Evolutionary conservation across 2,113 vertebrate genomes (phyloP).

Genomic region (Narcine bancroftii): DNA sequence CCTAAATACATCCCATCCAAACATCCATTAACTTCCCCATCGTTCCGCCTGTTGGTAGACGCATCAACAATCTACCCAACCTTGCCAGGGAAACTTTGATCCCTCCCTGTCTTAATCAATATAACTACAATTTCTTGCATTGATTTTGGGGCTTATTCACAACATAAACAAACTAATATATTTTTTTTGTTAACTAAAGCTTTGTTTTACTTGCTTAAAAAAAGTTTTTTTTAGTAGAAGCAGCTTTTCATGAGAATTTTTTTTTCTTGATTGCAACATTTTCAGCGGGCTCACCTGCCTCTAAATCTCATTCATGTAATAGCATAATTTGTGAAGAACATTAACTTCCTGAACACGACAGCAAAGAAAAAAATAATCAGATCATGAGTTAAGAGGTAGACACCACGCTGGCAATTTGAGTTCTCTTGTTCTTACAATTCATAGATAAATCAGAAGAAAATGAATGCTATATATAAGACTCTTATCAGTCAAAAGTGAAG

Average conservation of each 20-base stretch:
- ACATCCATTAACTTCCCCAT: no score
- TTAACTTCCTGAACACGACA: neutral
- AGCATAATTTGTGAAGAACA: neutral
- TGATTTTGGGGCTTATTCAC: no score
- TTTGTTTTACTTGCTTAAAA: no score
- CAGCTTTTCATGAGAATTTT: neutral
- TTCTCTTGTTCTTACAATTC: neutral
- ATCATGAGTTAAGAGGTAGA: neutral
- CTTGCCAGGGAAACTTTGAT: neutral
- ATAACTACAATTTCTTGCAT: no score
- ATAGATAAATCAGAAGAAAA: neutral
- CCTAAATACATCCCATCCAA: neutral
- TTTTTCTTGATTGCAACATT: neutral
- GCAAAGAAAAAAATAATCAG: neutral
- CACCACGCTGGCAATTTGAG: neutral
- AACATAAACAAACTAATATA: no score
- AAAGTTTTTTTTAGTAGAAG: neutral
- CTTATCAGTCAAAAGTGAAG: no score
- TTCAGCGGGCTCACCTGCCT: neutral
- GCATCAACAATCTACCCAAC: neutral
- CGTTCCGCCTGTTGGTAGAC: neutral
- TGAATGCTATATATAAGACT: no score
- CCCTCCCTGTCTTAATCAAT: neutral
- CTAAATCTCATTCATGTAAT: neutral
- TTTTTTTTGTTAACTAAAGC: no score